Conservation (phyloP, 1,140 invertebrate species). For the Arion vulgaris region DNA sequence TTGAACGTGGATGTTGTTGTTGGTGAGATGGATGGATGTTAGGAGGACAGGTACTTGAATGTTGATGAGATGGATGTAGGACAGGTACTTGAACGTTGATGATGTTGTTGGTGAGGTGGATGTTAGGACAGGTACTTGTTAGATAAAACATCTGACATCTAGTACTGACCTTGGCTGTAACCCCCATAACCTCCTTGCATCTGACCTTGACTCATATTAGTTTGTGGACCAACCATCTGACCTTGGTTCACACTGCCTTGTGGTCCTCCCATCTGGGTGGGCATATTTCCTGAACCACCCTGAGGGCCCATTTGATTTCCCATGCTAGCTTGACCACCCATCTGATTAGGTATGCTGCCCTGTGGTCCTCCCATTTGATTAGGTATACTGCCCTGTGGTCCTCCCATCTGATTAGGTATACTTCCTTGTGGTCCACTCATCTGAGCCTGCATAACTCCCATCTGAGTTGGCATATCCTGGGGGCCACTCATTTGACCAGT, state of each 20-base stretch:
- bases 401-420: constrained; percentile 11
- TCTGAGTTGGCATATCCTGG: constrained; percentile 30
- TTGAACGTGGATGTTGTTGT: no score
- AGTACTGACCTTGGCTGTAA: constrained; percentile 30
- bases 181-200: constrained; percentile 39
- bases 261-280: constrained; percentile 29
- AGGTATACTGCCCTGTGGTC: background rate
- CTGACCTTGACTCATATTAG: constrained; percentile 11
- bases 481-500: constrained; percentile 3
- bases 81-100: no score
- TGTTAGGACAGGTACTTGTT: no score
- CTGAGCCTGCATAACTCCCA: constrained; percentile 22
- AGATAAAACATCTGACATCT: no score
- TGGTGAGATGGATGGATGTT: no score
- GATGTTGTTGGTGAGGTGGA: no score
- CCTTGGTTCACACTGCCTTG: background rate
- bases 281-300: constrained; percentile 23
- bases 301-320: constrained; percentile 20
- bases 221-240: constrained; percentile 13
- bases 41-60: no score
- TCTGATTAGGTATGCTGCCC: constrained; percentile 27
- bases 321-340: constrained; percentile 31
- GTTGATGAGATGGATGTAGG: no score
- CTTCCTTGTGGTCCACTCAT: constrained; percentile 21
- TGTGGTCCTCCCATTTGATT: constrained; percentile 26